These are phyloP conservation scores for Phragmatobia fuliginosa DNA, from an alignment of 2,888 invertebrate genomes.

Conservation along the genomic window DNA sequence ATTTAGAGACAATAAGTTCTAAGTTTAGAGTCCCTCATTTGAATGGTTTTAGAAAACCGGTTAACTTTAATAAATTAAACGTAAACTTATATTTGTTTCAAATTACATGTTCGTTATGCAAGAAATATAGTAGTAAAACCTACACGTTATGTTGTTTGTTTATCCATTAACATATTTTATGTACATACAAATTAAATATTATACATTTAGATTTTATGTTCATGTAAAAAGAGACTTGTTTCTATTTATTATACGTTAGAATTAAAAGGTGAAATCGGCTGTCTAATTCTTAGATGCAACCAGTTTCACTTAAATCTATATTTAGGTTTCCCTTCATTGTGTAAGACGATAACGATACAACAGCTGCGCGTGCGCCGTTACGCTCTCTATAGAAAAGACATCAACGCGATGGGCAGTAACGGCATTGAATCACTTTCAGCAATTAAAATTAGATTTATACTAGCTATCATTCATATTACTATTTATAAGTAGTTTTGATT, in stretches of 20 bases:
- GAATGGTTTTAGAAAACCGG: constrained; percentile 18
- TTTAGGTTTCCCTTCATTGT: not conserved
- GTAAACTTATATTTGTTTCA: constrained; percentile 25
- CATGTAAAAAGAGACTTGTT: not conserved
- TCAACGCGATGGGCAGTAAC: constrained; percentile 65
- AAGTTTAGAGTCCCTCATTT: constrained; percentile 26
- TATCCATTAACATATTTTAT: not conserved
- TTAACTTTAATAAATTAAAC: constrained; percentile 14
- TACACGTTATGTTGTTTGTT: constrained; percentile 24
- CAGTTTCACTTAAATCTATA: not conserved
- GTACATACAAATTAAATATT: not conserved
- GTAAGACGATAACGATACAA: not conserved
- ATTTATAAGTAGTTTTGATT: not conserved
- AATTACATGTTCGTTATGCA: constrained; percentile 10
- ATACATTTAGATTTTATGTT: no score
- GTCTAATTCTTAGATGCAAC: not conserved
- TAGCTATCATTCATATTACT: no score
- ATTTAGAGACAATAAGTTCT: constrained; percentile 28
- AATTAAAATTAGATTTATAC: no score
- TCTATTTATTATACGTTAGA: not conserved
- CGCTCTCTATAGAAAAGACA: constrained; percentile 61
- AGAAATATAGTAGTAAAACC: constrained; percentile 29
- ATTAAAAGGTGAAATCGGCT: no score
- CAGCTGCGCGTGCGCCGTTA: constrained; percentile 49
- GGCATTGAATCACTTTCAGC: not conserved